Conservation (phyloP, 2,888 invertebrate genomes). For the Drosophila borborema region DNA sequence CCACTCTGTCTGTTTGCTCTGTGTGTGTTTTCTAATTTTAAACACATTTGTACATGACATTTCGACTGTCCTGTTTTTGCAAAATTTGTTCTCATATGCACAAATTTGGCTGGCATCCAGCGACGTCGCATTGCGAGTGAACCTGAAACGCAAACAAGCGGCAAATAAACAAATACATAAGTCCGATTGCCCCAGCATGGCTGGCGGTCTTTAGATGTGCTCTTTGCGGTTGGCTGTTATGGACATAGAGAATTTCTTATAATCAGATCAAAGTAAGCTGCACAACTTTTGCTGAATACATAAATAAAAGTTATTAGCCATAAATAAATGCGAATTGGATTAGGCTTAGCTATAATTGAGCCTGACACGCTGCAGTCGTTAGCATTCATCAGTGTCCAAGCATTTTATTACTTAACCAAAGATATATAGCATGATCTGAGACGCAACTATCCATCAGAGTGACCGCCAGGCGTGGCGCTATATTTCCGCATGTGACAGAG, state of each 20-base stretch:
- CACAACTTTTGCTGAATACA: background rate
- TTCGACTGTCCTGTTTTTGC: slow-evolving; percentile 47
- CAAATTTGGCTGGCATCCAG: slow-evolving; percentile 69
- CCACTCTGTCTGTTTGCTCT: background rate
- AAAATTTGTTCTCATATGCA: slow-evolving; percentile 65
- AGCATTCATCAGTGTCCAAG: slow-evolving; percentile 47
- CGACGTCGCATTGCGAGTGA: slow-evolving; percentile 15
- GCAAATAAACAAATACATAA: slow-evolving; percentile 65
- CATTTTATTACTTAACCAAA: slow-evolving; percentile 48
- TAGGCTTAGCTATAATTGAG: slow-evolving; percentile 23
- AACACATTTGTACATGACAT: slow-evolving; percentile 59
- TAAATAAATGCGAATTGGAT: slow-evolving; percentile 3
- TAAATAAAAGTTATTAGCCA: background rate
- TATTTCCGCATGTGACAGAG: slow-evolving; percentile 53
- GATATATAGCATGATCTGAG: slow-evolving; percentile 36
- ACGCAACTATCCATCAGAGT: slow-evolving; percentile 59
- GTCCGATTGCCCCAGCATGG: slow-evolving; percentile 39
- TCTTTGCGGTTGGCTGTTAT: slow-evolving; percentile 1
- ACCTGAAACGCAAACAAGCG: slow-evolving; percentile 62
- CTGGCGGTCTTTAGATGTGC: slow-evolving; percentile 30
- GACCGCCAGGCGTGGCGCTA: slow-evolving; percentile 39
- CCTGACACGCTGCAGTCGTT: slow-evolving; percentile 30
- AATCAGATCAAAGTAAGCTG: slow-evolving; percentile 21
- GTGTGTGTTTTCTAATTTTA: slow-evolving; percentile 42
- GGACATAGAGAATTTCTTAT: background rate